Evolutionary conservation across 2,888 invertebrate genomes (phyloP).

Genomic region (Microctonus aethiopoides): DNA sequence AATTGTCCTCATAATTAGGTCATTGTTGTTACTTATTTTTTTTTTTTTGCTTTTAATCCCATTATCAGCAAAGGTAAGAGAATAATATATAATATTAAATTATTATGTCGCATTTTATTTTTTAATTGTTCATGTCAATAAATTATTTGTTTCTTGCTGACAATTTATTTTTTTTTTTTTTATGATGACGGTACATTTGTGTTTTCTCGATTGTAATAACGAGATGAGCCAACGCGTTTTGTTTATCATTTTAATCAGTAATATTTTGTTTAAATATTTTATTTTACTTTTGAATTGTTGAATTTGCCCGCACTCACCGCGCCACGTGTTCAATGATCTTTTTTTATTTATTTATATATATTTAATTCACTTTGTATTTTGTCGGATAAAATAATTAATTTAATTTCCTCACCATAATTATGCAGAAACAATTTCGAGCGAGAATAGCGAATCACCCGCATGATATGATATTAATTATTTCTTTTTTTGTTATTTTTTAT

Average conservation of each 20-base stretch:
- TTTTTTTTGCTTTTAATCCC: neutral
- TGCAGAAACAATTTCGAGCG: conserved; percentile 50
- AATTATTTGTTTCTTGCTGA: neutral
- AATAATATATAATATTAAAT: neutral
- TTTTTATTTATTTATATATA: neutral
- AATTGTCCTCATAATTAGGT: neutral
- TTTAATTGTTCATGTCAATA: neutral
- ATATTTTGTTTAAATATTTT: neutral
- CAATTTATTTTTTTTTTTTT: neutral
- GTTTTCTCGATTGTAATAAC: neutral
- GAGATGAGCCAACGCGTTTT: neutral
- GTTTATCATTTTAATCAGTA: neutral
- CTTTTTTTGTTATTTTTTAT: neutral
- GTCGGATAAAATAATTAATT: neutral
- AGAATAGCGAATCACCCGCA: conserved; percentile 29
- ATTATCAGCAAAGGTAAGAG: neutral
- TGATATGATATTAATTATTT: conserved; percentile 26
- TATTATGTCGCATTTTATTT: neutral
- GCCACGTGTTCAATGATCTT: neutral
- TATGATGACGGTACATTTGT: neutral
- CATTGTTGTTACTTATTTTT: too few relatives aligned
- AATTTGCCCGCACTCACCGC: neutral
- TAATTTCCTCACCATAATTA: neutral
- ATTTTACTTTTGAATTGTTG: neutral
- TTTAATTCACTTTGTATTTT: neutral